A percentile compares a stretch with the other conserved stretches of the same genome.
Conservation (phyloP, 2,113 vertebrate genomes). For the Tenrec ecaudatus region DNA sequence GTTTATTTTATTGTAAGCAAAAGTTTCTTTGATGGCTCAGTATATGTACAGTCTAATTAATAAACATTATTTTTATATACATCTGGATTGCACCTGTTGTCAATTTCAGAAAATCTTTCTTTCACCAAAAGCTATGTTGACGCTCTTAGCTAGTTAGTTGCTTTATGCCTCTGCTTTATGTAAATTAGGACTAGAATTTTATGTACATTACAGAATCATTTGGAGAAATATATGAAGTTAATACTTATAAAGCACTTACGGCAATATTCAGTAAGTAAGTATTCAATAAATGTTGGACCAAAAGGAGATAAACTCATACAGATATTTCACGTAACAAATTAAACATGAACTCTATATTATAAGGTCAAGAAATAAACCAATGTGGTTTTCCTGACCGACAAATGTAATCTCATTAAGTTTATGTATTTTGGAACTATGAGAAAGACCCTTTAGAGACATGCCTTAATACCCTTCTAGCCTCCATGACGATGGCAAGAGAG, state of each 20-base stretch:
- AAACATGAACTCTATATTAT: not conserved
- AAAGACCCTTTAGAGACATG: no score
- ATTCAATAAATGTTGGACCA: not conserved
- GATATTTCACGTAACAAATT: not conserved
- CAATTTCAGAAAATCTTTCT: not conserved
- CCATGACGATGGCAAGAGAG: no score
- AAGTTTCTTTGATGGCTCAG: conserved; percentile 46
- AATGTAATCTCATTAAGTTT: no score
- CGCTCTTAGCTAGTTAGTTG: not conserved
- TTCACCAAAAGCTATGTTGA: not conserved
- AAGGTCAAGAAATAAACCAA: not conserved
- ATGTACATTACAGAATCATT: not conserved
- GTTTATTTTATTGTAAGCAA: not conserved
- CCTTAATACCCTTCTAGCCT: no score
- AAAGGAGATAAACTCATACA: not conserved
- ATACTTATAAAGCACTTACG: not conserved
- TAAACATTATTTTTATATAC: conserved; percentile 65
- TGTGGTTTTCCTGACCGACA: no score
- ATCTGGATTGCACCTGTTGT: not conserved
- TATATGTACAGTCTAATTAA: conserved; percentile 47
- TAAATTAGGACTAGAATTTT: not conserved
- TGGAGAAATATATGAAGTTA: not conserved
- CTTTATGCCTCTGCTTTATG: not conserved
- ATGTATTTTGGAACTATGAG: no score
- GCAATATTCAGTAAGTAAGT: not conserved